Evolutionary conservation across 2,113 vertebrate genomes (phyloP).

Genomic region (Cephalophus harveyi): DNA sequence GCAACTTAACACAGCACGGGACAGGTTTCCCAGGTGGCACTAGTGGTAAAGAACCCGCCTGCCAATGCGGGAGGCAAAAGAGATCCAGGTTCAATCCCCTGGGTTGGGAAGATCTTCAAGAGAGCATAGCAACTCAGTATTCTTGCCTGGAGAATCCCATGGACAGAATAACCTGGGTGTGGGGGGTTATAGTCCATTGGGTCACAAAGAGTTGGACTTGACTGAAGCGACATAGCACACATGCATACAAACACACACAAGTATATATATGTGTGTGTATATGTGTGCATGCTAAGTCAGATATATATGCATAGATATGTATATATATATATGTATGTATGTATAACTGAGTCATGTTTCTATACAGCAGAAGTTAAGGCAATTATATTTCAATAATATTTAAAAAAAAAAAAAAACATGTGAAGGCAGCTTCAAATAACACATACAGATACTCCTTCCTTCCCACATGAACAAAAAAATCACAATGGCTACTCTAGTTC

Average conservation of each 20-base stretch:
- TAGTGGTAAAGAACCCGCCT: background rate
- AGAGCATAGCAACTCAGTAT: background rate
- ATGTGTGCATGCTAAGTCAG: background rate
- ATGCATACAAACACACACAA: background rate
- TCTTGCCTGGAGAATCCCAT: background rate
- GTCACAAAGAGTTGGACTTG: background rate
- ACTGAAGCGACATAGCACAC: background rate
- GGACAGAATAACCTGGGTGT: background rate
- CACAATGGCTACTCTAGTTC: accelerated
- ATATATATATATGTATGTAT: accelerated
- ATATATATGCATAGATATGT: background rate
- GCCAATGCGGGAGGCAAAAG: background rate
- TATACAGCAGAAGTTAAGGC: background rate
- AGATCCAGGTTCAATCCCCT: background rate
- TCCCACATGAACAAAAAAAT: background rate
- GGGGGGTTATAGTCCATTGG: background rate
- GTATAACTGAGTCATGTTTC: background rate
- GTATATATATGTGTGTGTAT: background rate
- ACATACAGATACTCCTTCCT: background rate
- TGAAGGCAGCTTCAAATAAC: background rate
- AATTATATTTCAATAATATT: background rate
- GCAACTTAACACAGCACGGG: background rate
- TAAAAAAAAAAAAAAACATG: background rate
- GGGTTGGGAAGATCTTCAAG: background rate
- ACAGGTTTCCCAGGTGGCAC: background rate